These are phyloP conservation scores for Masnerella sp. DNA, from an alignment of 2,888 invertebrate species.

Conservation along the genomic window DNA sequence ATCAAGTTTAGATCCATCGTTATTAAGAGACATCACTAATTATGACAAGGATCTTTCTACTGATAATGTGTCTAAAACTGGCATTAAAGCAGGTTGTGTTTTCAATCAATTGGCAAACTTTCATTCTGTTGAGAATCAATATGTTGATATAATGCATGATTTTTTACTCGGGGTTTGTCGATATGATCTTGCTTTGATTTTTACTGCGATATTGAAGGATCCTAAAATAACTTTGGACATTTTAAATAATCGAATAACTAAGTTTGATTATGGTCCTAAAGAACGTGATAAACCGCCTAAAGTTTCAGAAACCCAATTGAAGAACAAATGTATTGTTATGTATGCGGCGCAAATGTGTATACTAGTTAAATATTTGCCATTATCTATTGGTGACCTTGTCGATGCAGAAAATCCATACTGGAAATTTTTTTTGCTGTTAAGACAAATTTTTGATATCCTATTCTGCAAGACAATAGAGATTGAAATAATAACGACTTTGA, in stretches of 20 bases:
- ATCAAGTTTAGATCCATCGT: background rate
- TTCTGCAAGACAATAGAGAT: constrained; percentile 33
- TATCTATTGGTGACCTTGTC: constrained; percentile 46
- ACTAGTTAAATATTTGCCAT: constrained; percentile 41
- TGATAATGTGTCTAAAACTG: constrained; percentile 21
- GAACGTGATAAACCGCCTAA: constrained; percentile 45
- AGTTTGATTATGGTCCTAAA: constrained; percentile 42
- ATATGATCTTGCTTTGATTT: constrained; percentile 46
- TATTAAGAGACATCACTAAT: background rate
- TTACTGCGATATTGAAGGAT: constrained; percentile 22
- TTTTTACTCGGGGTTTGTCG: constrained; percentile 40
- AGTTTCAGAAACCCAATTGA: constrained; percentile 33
- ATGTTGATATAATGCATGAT: constrained; percentile 56
- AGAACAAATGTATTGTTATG: constrained; percentile 27
- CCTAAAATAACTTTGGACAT: constrained; percentile 21
- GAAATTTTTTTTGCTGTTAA: constrained; percentile 41
- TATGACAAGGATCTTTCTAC: background rate
- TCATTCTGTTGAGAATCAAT: constrained; percentile 41
- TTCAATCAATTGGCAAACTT: constrained; percentile 47
- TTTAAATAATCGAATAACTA: constrained; percentile 33
- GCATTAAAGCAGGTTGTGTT: constrained; percentile 34
- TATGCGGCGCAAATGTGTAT: constrained; percentile 53
- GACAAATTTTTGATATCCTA: constrained; percentile 45
- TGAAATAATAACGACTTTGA: constrained; percentile 11
- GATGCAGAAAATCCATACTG: constrained; percentile 25